A percentile compares a stretch with the other conserved stretches of the same genome.
These are phyloP conservation scores for Cyclargus thomasi DNA, from an alignment of 1,140 invertebrate genomes.

Conservation along the genomic window DNA sequence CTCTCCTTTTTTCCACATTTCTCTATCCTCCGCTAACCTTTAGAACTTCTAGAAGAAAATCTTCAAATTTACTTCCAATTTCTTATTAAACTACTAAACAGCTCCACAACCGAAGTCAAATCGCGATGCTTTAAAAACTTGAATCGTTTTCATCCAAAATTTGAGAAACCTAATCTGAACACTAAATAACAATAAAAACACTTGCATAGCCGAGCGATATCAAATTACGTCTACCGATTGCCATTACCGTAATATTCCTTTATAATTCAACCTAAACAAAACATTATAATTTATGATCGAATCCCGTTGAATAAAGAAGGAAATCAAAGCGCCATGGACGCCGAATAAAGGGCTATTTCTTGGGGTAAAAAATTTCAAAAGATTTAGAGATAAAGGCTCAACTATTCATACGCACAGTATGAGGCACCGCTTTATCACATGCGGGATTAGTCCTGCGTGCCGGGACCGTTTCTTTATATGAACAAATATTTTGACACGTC, in stretches of 20 bases:
- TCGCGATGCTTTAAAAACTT: neutral
- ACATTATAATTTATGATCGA: constrained; percentile 64
- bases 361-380: constrained; percentile 56
- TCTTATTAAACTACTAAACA: neutral
- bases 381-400: constrained; percentile 62
- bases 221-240: constrained; percentile 70
- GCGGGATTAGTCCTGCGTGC: constrained; percentile 59
- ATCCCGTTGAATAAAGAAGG: constrained; percentile 69
- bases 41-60: no score
- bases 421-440: constrained; percentile 70
- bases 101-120: neutral
- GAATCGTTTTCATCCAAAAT: constrained; percentile 20
- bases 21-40: no score
- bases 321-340: constrained; percentile 66
- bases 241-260: constrained; percentile 69
- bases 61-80: neutral
- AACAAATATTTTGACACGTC: constrained; percentile 69
- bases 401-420: constrained; percentile 61
- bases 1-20: no score
- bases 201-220: constrained; percentile 49
- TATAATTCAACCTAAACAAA: constrained; percentile 72
- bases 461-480: constrained; percentile 49
- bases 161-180: constrained; percentile 34
- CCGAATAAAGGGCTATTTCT: constrained; percentile 54
- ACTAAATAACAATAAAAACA: constrained; percentile 54